phyloP scores from a whole-genome alignment of 2,113 vertebrate genomes.

The Ameiurus melas region DNA sequence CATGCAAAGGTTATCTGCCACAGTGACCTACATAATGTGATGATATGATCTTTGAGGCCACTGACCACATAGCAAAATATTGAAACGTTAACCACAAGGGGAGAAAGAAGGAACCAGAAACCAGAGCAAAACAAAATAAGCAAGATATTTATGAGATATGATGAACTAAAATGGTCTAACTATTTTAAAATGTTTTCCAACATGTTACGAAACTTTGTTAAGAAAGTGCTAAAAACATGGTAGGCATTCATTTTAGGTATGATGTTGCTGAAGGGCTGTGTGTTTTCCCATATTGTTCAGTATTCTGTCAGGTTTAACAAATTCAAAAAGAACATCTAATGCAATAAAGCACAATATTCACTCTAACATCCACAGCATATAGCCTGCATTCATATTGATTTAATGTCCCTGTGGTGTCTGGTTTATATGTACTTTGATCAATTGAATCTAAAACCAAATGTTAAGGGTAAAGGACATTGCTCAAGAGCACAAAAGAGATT shows the following conservation, averaged over 20 bases:
- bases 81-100: not conserved
- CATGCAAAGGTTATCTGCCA: no score
- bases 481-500: not conserved
- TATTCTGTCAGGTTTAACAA: not conserved
- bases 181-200: not conserved
- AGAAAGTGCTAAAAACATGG: not conserved
- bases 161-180: no score
- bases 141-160: not conserved
- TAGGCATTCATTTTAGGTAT: not conserved
- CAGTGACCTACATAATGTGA: slow-evolving; percentile 1
- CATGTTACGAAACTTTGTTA: not conserved
- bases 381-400: not conserved
- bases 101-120: not conserved
- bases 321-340: not conserved
- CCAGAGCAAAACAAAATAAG: not conserved
- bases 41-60: not conserved
- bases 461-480: not conserved
- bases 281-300: not conserved
- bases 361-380: not conserved
- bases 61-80: not conserved
- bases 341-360: not conserved
- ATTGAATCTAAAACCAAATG: not conserved
- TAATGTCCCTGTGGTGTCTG: not conserved
- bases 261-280: not conserved
- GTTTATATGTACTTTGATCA: not conserved